Evolutionary conservation across 1,140 invertebrate species (phyloP), one percentile per base, ranked within the genome.

Genomic region (Asbolus verrucosus): DNA sequence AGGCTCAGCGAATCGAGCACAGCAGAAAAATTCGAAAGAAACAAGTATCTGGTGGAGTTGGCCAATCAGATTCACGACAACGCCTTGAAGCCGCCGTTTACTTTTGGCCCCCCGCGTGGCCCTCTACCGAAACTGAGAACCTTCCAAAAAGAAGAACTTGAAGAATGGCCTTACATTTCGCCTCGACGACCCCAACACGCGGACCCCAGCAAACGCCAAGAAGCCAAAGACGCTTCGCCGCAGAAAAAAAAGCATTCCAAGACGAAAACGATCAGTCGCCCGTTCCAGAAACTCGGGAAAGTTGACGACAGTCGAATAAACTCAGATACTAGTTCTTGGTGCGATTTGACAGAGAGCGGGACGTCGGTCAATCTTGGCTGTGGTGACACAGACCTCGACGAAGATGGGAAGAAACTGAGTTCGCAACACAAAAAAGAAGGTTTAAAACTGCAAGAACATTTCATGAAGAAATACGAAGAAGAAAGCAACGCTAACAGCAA

Each of bases 41-140:
- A 82, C 46, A 66, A 77, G 14, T 82, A 82, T 69, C 65, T 82
- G 1, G 4, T 77, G 0, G 78, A 80, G 39, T 70, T 83, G 5
- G 76, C 68, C 38, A 70, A 69, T 1, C 78, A 82, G 33, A 36
- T 83, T 15, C 75, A 72, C 61, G 63, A 43, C 27, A 76, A 76
- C n/a, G 67, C 65, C 19, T 11, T 82, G 0, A 72, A 54, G 54
- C 71, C 72, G 13, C 70, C 81, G 15, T 82, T 82, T 14, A 78
- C 41, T 2, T 74, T 43, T 31, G 43, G 70, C 43, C 82, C 82
- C 1, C 73, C 74, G 6, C 8, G n/a, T 0, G 60, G 60, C 1
- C 31, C 18, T 13, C 31, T 62, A 9, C 60, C 36, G 15, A 27
- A n/a, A 13, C n/a, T 54, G n/a, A 54, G 18, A 46, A 46, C 6